phyloP scores from a whole-genome alignment of 1,140 invertebrate genomes.

The Thrips palmi region DNA sequence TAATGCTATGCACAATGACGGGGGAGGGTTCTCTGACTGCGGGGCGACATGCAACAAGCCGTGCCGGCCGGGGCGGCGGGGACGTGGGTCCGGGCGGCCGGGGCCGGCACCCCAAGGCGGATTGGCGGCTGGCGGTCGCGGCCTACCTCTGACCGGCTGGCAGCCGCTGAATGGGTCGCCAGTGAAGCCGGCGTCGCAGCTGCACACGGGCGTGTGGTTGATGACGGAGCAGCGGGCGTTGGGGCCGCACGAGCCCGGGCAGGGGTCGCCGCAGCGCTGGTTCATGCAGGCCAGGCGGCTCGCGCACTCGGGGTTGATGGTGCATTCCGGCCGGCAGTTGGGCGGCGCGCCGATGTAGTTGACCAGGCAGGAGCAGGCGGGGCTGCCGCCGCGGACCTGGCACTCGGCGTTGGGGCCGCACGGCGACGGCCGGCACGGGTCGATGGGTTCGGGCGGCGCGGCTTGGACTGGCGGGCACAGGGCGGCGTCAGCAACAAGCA shows the following conservation, averaged over 20 bases:
- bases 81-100: too few species aligned
- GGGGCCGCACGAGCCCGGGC: slow-evolving; percentile 47
- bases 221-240: slow-evolving; percentile 54
- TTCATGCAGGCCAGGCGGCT: slow-evolving; percentile 50
- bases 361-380: slow-evolving; percentile 27
- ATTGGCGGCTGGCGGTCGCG: too few species aligned
- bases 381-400: slow-evolving; percentile 27
- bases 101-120: too few species aligned
- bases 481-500: too few species aligned
- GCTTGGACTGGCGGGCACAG: slow-evolving; percentile 11
- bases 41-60: too few species aligned
- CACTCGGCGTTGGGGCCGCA: slow-evolving; percentile 39
- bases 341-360: slow-evolving; percentile 38
- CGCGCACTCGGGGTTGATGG: slow-evolving; percentile 51
- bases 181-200: slow-evolving; percentile 46
- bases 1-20: too few species aligned
- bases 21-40: too few species aligned
- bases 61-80: too few species aligned
- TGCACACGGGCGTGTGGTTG: slow-evolving; percentile 56
- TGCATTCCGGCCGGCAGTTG: slow-evolving; percentile 53
- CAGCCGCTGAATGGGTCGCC: slow-evolving; percentile 60
- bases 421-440: slow-evolving; percentile 39
- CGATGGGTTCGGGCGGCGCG: slow-evolving; percentile 20
- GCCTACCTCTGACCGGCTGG: slow-evolving; percentile 14
- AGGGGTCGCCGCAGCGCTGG: slow-evolving; percentile 57